Evolutionary conservation across 2,888 invertebrate species (phyloP).

Genomic region (Dendrolimus pini): DNA sequence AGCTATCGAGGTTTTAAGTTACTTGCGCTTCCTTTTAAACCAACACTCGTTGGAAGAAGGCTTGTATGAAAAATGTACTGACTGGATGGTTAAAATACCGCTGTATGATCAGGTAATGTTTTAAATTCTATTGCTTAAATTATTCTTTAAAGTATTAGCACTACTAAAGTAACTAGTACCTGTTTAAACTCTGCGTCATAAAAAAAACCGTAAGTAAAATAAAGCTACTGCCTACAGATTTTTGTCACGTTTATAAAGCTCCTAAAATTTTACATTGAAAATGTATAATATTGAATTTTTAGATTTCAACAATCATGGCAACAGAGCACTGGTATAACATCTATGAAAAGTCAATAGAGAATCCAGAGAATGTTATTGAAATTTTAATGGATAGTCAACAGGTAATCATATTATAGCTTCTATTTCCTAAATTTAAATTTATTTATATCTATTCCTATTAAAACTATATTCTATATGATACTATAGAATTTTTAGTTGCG

Average conservation of each 20-base stretch:
- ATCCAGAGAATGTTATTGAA: slow-evolving; percentile 72
- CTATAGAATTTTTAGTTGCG: not conserved
- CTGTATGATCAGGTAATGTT: slow-evolving; percentile 77
- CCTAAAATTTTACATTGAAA: not conserved
- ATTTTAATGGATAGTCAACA: slow-evolving; percentile 73
- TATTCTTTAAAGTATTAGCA: too few relatives aligned
- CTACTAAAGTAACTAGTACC: too few relatives aligned
- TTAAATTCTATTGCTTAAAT: too few relatives aligned
- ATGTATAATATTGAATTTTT: slow-evolving; percentile 17
- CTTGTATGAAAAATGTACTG: slow-evolving; percentile 60
- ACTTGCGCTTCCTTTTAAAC: slow-evolving; percentile 59
- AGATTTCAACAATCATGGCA: slow-evolving; percentile 76
- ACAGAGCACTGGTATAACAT: slow-evolving; percentile 77
- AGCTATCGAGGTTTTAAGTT: slow-evolving; percentile 67
- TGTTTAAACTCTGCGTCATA: too few relatives aligned
- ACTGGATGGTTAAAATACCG: slow-evolving; percentile 78
- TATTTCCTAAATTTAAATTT: slow-evolving; percentile 2
- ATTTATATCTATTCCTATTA: not conserved
- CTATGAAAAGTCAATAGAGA: slow-evolving; percentile 71
- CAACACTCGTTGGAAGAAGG: slow-evolving; percentile 58
- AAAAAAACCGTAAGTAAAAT: too few relatives aligned
- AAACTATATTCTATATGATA: not conserved
- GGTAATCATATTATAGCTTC: slow-evolving; percentile 29
- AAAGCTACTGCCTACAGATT: too few relatives aligned
- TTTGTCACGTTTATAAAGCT: too few relatives aligned